Evolutionary conservation across 2,113 vertebrate genomes (phyloP).

Genomic region (Grus americana): DNA sequence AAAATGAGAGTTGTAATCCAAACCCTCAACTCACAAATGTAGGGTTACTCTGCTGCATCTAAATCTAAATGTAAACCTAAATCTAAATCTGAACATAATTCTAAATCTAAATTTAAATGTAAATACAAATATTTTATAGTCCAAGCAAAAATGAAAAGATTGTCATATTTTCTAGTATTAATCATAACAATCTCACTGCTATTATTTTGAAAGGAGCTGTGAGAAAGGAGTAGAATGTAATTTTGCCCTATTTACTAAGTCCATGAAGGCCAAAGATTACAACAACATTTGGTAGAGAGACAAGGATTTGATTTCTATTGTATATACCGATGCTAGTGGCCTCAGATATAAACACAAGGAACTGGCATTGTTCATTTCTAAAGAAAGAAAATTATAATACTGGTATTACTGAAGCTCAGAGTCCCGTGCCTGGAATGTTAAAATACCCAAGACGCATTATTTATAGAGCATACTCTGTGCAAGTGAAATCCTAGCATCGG

Average conservation of each 20-base stretch:
- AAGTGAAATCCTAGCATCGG: background rate
- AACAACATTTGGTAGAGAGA: background rate
- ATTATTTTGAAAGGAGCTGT: background rate
- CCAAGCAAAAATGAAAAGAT: background rate
- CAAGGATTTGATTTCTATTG: background rate
- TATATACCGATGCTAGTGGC: background rate
- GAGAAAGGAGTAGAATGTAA: background rate
- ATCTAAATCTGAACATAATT: background rate
- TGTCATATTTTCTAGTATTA: background rate
- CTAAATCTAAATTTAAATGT: background rate
- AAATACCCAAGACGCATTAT: background rate
- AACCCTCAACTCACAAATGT: background rate
- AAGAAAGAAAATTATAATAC: background rate
- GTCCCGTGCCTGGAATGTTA: background rate
- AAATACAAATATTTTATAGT: background rate
- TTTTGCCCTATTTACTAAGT: background rate
- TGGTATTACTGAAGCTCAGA: background rate
- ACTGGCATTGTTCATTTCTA: background rate
- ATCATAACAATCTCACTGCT: background rate
- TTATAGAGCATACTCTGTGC: background rate
- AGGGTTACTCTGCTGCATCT: background rate
- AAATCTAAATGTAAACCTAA: background rate
- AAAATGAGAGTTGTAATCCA: background rate
- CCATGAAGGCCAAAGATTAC: background rate
- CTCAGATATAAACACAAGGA: background rate